Conservation (phyloP, 1,140 invertebrate genomes). For the Sesamia nonagrioides region DNA sequence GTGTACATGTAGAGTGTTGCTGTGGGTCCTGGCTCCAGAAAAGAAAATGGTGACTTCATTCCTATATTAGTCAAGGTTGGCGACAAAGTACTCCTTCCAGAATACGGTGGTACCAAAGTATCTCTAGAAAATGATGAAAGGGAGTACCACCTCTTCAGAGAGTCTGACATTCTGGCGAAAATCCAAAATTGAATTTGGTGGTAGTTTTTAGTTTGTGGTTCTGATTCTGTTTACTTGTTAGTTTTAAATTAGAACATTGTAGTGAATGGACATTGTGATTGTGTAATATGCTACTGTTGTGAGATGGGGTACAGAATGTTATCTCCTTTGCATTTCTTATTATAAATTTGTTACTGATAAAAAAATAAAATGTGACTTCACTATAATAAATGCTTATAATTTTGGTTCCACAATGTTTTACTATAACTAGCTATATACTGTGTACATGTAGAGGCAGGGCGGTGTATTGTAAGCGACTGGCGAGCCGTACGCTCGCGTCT, state of each 20-base stretch:
- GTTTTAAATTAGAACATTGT: slow-evolving; percentile 70
- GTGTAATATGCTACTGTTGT: slow-evolving; percentile 80
- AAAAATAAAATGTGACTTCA: too few relatives aligned
- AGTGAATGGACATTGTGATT: slow-evolving; percentile 83
- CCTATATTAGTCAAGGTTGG: slow-evolving; percentile 96
- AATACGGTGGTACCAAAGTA: slow-evolving; percentile 99
- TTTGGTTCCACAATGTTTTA: too few relatives aligned
- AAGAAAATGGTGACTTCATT: slow-evolving; percentile 95
- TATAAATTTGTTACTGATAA: slow-evolving; percentile 85
- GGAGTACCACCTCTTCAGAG: slow-evolving; percentile 98
- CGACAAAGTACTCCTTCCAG: slow-evolving; percentile 97
- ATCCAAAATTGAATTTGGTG: slow-evolving; percentile 87
- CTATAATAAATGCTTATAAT: too few relatives aligned
- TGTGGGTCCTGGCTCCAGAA: slow-evolving; percentile 96
- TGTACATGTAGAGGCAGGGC: too few relatives aligned
- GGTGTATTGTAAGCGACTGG: too few relatives aligned
- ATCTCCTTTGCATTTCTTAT: slow-evolving; percentile 83
- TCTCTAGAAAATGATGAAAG: slow-evolving; percentile 90
- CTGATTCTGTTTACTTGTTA: slow-evolving; percentile 74
- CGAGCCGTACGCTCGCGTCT: too few relatives aligned
- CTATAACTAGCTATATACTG: too few relatives aligned
- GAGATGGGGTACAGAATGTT: slow-evolving; percentile 71
- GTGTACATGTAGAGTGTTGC: too few relatives aligned
- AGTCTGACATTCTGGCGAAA: slow-evolving; percentile 98
- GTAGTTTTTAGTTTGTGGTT: slow-evolving; percentile 77